These are phyloP conservation scores for Macrochelys suwanniensis DNA, from an alignment of 2,797 vertebrate genomes.

Conservation along the genomic window DNA sequence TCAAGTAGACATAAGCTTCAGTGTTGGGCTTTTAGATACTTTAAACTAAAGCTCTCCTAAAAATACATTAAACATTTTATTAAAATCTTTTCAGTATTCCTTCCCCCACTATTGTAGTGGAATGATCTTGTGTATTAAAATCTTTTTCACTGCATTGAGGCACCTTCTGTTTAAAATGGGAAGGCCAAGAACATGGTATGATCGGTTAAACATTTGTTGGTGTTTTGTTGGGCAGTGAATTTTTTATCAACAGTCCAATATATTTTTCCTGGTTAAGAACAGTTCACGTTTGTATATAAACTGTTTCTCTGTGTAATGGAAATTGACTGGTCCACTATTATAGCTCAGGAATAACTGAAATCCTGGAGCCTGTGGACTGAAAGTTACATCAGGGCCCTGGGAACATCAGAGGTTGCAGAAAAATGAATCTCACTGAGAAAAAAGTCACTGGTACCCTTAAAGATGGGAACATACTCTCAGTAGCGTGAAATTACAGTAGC, in stretches of 20 bases:
- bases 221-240: neutral
- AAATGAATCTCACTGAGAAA: neutral
- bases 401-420: neutral
- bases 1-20: neutral
- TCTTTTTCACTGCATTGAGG: neutral
- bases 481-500: neutral
- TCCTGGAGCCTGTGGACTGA: neutral
- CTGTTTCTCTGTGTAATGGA: neutral
- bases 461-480: neutral
- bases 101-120: neutral
- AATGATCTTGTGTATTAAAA: neutral
- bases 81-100: neutral
- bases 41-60: neutral
- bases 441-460: fast-evolving
- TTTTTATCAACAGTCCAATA: neutral
- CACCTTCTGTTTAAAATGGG: neutral
- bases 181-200: neutral
- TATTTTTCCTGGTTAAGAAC: neutral
- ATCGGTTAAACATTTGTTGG: neutral
- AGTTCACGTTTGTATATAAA: neutral
- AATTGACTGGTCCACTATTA: neutral
- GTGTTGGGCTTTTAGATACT: neutral
- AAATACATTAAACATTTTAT: neutral
- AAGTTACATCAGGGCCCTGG: neutral
- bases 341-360: neutral